Conservation (phyloP, 2,888 invertebrate species). For the Trachelus iudaicus region DNA sequence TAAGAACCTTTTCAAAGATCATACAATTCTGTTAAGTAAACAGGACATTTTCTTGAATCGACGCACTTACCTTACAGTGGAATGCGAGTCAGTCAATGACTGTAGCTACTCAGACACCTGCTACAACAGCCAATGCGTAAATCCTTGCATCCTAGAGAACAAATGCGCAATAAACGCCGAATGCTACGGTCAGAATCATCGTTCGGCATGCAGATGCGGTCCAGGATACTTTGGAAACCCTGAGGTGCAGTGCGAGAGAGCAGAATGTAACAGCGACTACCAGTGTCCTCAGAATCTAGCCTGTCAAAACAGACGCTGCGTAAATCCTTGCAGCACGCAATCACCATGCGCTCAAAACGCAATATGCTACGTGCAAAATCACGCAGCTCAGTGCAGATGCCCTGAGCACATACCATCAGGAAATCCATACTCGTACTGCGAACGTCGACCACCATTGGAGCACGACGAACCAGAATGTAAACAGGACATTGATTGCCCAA, state of each 20-base stretch:
- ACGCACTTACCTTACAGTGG: slow-evolving; percentile 69
- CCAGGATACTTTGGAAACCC: slow-evolving; percentile 84
- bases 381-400: slow-evolving; percentile 84
- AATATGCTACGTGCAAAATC: slow-evolving; percentile 82
- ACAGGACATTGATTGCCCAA: slow-evolving; percentile 83
- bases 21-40: background rate
- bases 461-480: slow-evolving; percentile 76
- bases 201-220: slow-evolving; percentile 84
- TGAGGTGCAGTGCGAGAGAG: slow-evolving; percentile 78
- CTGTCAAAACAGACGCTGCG: slow-evolving; percentile 79
- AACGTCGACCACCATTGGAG: slow-evolving; percentile 66
- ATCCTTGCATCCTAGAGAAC: slow-evolving; percentile 82
- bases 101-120: slow-evolving; percentile 85
- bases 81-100: slow-evolving; percentile 85
- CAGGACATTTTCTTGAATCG: background rate
- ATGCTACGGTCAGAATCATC: slow-evolving; percentile 84
- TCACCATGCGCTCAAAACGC: slow-evolving; percentile 88
- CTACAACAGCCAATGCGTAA: slow-evolving; percentile 84
- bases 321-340: slow-evolving; percentile 78
- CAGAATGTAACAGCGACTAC: slow-evolving; percentile 82
- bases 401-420: slow-evolving; percentile 83
- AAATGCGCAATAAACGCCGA: slow-evolving; percentile 87
- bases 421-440: slow-evolving; percentile 83
- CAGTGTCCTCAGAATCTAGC: slow-evolving; percentile 83
- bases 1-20: slow-evolving; percentile 28